Conservation (phyloP, 2,113 vertebrate genomes). For the Numida meleagris region DNA sequence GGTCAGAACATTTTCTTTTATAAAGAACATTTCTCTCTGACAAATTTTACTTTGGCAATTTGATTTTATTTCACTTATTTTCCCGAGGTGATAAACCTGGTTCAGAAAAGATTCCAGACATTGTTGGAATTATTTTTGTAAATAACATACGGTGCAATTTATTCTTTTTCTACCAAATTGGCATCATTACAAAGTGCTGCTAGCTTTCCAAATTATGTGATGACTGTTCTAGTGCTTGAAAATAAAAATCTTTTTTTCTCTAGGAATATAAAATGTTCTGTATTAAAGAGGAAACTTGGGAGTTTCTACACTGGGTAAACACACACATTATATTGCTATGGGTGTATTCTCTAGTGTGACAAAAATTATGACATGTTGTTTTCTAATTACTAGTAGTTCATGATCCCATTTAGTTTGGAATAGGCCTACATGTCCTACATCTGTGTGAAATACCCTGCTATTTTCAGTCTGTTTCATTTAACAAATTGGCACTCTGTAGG, state of each 20-base stretch:
- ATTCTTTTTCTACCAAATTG: slow-evolving; percentile 19
- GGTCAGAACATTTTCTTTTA: not conserved
- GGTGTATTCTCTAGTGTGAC: not conserved
- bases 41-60: not conserved
- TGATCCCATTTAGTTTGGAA: not conserved
- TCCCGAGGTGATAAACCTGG: not conserved
- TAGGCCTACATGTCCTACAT: not conserved
- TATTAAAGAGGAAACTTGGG: not conserved
- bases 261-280: not conserved
- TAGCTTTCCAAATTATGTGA: slow-evolving; percentile 28
- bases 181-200: not conserved
- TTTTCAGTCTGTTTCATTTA: slow-evolving; percentile 55
- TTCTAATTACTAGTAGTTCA: not conserved
- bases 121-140: slow-evolving; percentile 31
- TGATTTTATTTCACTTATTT: not conserved
- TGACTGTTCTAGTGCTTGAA: not conserved
- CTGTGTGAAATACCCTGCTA: slow-evolving; percentile 22
- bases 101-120: not conserved
- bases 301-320: not conserved
- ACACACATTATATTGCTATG: not conserved
- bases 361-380: not conserved
- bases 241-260: not conserved
- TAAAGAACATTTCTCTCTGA: not conserved
- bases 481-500: slow-evolving; percentile 8
- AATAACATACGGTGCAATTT: slow-evolving; percentile 41